Base-by-base conservation (phyloP, 2,888 invertebrate species). In the Microctonus brassicae region DNA sequence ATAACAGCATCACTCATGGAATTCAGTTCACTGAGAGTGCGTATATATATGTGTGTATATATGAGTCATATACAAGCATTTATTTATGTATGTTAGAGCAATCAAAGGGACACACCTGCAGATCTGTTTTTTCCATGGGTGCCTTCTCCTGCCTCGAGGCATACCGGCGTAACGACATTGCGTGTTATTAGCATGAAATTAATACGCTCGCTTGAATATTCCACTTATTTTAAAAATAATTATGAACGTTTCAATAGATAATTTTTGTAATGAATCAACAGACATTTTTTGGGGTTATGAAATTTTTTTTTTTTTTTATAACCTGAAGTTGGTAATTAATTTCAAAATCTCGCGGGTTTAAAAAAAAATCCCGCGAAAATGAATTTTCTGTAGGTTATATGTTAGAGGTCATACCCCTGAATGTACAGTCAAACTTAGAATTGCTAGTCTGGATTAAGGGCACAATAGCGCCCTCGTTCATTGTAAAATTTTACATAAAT, bases 21-120 rank as follows among this genome's bases (percentile, higher is more conserved):
- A 64, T 64, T 64, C 22, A 33, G 29, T 64, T 34, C 20, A 52
- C 47, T 17, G 17, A 47, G 64, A 39, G 11, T 53, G 53, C 11
- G 47, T 33, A 29, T 26, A 53, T 7, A 53, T 60, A 24, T 20
- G 9, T 34, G 9, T 34, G 33, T 34, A 1, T 13, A 13, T 60
- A 4, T 36, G 34, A 20, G n/a, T 20, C 17, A 10, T 17, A 24
- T 29, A 58, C n/a, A 33, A 9, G 17, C 29, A 29, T 22, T 7
- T 55, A 55, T 13, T 10, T 24, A 55, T 20, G 7, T 13, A 13
- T 42, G 10, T 42, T 11, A 26, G n/a, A 55, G 55, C 6, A 47
- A 55, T 55, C 55, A 26, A 22, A 26, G 55, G 26, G 26, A 55
- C 55, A 55, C 26, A 55, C 55, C 55, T 55, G 55, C 55, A 26